phyloP scores from a whole-genome alignment of 2,797 vertebrate species.

The Pogoniulus pusillus region DNA sequence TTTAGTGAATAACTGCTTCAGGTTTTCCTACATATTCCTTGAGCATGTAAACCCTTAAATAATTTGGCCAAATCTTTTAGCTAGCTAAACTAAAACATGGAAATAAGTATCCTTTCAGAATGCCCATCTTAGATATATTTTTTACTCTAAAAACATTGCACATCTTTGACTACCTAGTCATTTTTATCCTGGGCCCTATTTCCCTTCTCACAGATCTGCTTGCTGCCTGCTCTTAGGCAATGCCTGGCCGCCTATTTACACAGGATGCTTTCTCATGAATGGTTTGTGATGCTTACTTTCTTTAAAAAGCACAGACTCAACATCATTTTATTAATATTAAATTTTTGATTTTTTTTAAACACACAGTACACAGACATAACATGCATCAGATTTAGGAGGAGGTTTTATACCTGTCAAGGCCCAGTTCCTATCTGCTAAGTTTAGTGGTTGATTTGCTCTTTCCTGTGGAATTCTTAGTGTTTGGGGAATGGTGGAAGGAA shows the following conservation, averaged over 20 bases:
- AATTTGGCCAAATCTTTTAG: constrained; percentile 24
- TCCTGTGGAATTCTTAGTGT: constrained; percentile 84
- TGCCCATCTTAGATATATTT: constrained; percentile 4
- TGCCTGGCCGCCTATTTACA: constrained; percentile 64
- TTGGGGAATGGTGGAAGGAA: constrained; percentile 80
- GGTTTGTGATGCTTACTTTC: constrained; percentile 69
- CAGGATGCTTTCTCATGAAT: constrained; percentile 67
- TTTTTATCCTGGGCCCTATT: constrained; percentile 31
- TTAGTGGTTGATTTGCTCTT: constrained; percentile 93
- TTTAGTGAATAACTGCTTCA: constrained; percentile 42
- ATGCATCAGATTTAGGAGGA: constrained; percentile 76
- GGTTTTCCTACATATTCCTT: constrained; percentile 46
- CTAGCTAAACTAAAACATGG: constrained; percentile 2
- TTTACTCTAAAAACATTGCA: constrained; percentile 47
- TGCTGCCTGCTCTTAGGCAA: constrained; percentile 68
- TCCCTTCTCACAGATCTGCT: constrained; percentile 39
- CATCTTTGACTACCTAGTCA: constrained; percentile 35
- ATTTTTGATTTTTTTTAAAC: constrained; percentile 52
- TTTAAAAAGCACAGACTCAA: constrained; percentile 75
- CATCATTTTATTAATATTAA: constrained; percentile 51
- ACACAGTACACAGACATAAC: constrained; percentile 79
- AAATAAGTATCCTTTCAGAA: constrained; percentile 32
- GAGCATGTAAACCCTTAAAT: constrained; percentile 32
- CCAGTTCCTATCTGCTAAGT: constrained; percentile 92
- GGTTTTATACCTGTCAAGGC: constrained; percentile 67